Evolutionary conservation across 1,140 invertebrate genomes (phyloP), one percentile per base, ranked within the genome.

Genomic region (Saccostrea echinata): DNA sequence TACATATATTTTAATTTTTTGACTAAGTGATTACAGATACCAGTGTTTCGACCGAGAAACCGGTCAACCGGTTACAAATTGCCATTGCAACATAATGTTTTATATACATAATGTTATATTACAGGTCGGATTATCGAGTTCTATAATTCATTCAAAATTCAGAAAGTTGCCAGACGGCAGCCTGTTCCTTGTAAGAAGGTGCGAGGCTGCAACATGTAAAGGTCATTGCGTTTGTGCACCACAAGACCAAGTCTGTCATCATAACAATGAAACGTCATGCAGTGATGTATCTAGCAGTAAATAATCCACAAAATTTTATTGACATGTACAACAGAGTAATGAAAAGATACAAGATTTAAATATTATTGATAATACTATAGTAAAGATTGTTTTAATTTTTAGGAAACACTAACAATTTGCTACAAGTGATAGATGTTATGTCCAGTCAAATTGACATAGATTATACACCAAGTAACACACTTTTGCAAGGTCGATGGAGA

Each of bases 221-320:
- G 88, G 89, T 11, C 89, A 89, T n/a, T 91, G 91, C 84, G 86
- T 88, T 0, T 91, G 91, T 84, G 88, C 88, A 8, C 68, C 81
- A 16, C 86, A 90, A 83, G 89, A 88, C 21, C 64, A 55, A 81
- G 76, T 86, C 21, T 91, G 90, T 87, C 85, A 43, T 43, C 43
- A 83, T 53, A 83, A 30, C 8, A 61, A 61, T 57, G 83, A 53
- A 33, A 21, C 83, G 11, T 27, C 83, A 3, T 84, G 83, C 53
- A 84, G 30, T 27, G 83, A 84, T 33, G 53, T 84, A 21, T 53
- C 83, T 24, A 57, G 9, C 4, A 12, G 83, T 84, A n/a, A n/a
- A n/a, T n/a, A 4, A 0, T 61, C 18, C 18, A 61, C 6, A 8
- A 43, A 43, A 43, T 27, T 35, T 16, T 61, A 61, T 84, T 24